These are phyloP conservation scores for Caenorhabditis latens DNA, from an alignment of 1,140 invertebrate species.

Conservation along the genomic window DNA sequence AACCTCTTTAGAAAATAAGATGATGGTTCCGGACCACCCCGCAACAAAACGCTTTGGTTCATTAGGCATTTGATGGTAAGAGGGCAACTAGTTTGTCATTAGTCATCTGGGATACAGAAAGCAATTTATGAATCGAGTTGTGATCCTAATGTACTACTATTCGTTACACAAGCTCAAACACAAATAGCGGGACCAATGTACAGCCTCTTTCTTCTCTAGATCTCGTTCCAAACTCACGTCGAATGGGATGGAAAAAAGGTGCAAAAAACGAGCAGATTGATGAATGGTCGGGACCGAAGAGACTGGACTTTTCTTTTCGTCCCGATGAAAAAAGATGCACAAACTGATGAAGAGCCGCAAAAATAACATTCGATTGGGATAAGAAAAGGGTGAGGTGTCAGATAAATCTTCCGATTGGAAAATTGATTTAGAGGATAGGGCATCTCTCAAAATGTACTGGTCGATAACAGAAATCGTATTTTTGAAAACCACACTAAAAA, in stretches of 20 bases:
- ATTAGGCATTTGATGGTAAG: background rate
- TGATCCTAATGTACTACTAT: conserved; percentile 19
- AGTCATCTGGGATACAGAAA: background rate
- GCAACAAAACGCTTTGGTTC: background rate
- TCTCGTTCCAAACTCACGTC: conserved; percentile 24
- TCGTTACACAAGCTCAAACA: conserved; percentile 19
- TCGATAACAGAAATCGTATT: too few relatives aligned
- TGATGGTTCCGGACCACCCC: background rate
- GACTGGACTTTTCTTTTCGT: background rate
- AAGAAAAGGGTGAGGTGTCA: background rate
- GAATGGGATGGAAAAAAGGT: background rate
- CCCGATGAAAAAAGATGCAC: background rate
- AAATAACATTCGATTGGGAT: conserved; percentile 14
- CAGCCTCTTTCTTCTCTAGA: background rate
- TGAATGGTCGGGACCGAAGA: conserved; percentile 11
- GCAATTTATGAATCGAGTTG: conserved; percentile 37
- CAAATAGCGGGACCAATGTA: background rate
- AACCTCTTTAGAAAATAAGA: background rate
- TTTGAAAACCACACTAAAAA: too few relatives aligned
- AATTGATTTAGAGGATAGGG: too few relatives aligned
- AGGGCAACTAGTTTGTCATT: background rate
- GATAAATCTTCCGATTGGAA: background rate
- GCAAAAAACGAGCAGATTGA: conserved; percentile 39
- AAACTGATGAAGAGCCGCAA: background rate
- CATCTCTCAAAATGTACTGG: too few relatives aligned